Conservation (phyloP, 2,888 invertebrate genomes). For the Oscheius myriophilus region DNA sequence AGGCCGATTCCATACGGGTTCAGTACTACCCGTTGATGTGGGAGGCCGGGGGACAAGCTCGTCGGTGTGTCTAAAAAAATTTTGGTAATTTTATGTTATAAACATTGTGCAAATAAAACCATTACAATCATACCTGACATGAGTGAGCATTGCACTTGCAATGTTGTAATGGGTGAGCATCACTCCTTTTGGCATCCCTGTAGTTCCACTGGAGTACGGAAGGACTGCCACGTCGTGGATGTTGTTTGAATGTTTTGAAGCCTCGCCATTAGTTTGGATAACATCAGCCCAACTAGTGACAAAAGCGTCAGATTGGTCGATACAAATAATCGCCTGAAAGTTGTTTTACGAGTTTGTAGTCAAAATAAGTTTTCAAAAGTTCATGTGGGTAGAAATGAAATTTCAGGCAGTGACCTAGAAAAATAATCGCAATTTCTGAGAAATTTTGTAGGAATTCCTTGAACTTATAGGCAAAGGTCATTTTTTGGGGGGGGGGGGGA, state of each 20-base stretch:
- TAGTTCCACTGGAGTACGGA: conserved; percentile 76
- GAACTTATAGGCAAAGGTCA: too few relatives aligned
- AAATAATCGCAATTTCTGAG: too few relatives aligned
- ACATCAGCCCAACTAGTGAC: background rate
- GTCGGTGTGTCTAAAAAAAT: background rate
- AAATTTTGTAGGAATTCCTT: too few relatives aligned
- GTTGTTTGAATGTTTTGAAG: background rate
- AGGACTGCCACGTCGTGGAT: conserved; percentile 39
- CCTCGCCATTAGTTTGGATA: background rate
- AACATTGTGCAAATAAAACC: too few relatives aligned
- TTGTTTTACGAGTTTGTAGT: too few relatives aligned
- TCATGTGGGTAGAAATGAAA: conserved; percentile 22
- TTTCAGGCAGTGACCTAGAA: too few relatives aligned
- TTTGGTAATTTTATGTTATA: too few relatives aligned
- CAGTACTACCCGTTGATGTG: background rate
- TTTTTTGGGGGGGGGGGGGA: too few relatives aligned
- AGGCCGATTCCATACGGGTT: background rate
- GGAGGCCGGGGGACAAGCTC: background rate
- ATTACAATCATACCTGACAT: conserved; percentile 2
- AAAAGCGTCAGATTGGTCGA: too few relatives aligned
- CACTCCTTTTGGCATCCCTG: conserved; percentile 63
- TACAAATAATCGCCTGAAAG: conserved; percentile 1
- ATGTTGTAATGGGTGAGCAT: conserved; percentile 52
- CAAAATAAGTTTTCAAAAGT: too few relatives aligned
- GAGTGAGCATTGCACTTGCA: conserved; percentile 7